Base-by-base conservation (phyloP, 1,140 invertebrate species). In the Thalassaphorura encarpata region DNA sequence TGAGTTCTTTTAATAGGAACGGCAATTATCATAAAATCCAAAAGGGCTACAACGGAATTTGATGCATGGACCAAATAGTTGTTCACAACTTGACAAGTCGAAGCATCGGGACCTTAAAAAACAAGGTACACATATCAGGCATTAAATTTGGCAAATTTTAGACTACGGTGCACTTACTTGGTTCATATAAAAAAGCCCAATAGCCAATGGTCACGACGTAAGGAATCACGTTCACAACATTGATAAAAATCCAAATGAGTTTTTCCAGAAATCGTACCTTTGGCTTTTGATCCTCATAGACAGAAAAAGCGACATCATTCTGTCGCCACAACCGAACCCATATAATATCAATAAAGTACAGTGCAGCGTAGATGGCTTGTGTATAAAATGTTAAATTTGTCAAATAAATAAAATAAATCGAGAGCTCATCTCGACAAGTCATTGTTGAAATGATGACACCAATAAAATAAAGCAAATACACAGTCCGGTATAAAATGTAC, bases 221-320 rank as follows among this genome's bases (percentile, higher is more conserved):
- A 3, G 53, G 53, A 18, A 55, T 28, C 6, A 55, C 53, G 24
- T 24, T 40, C 6, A 47, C 31, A 15, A 55, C 18, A 27, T 24
- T 55, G 18, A 55, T 27, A 3, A 47, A n/a, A 1, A 55, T 41
- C 53, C 53, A 55, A 3, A 55, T 45, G n/a, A 36, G 24, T 48
- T 55, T 55, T n/a, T 55, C 45, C 0, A 27, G 19, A 26, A 19
- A 29, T 19, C 26, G 41, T 21, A 53, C 16, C 1, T 46, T 33
- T 43, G 39, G 39, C 27, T 43, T 27, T 31, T 29, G 41, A 24
- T 53, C 26, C 1, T 24, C 23, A 40, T n/a, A 51, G 5, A 33
- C 41, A 2, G 3, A n/a, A n/a, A n/a, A n/a, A n/a, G n/a, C n/a
- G n/a, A n/a, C n/a, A n/a, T n/a, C n/a, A n/a, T n/a, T n/a, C n/a